Evolutionary conservation across 2,888 invertebrate genomes (phyloP).

Genomic region (Ptilodon capucinus): DNA sequence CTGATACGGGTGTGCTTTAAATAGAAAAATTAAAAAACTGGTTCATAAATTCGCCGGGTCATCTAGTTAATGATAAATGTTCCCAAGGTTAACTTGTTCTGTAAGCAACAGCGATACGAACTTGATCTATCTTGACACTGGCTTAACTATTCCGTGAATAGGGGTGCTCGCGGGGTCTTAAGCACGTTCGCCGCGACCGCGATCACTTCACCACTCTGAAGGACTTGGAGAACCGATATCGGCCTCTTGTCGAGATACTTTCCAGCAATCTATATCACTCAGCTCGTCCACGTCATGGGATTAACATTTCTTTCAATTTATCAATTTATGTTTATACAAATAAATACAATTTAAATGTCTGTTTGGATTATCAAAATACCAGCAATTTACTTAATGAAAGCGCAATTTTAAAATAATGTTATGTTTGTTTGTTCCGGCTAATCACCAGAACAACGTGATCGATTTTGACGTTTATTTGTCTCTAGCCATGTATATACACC

Average conservation of each 20-base stretch:
- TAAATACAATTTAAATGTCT: too few relatives aligned
- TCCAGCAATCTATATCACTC: conserved; percentile 31
- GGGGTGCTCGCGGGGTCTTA: conserved; percentile 34
- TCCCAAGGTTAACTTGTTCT: neutral
- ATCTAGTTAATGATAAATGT: neutral
- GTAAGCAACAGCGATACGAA: conserved; percentile 17
- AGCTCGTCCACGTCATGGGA: conserved; percentile 30
- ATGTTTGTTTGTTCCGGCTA: too few relatives aligned
- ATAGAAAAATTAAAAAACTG: too few relatives aligned
- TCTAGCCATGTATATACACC: too few relatives aligned
- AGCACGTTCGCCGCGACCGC: conserved; percentile 49
- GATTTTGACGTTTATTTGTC: too few relatives aligned
- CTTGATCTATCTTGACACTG: conserved; percentile 30
- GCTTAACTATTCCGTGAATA: conserved; percentile 34
- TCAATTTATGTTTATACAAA: too few relatives aligned
- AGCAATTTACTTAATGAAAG: too few relatives aligned
- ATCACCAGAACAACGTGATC: too few relatives aligned
- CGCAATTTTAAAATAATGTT: too few relatives aligned
- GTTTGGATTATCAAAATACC: too few relatives aligned
- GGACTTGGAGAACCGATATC: conserved; percentile 33
- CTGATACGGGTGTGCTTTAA: too few relatives aligned
- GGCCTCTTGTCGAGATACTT: conserved; percentile 23
- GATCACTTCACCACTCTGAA: conserved; percentile 27
- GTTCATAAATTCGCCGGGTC: too few relatives aligned
- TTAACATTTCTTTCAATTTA: conserved; percentile 31